Conservation (phyloP, 2,113 vertebrate genomes). For the Thamnaconus septentrionalis region DNA sequence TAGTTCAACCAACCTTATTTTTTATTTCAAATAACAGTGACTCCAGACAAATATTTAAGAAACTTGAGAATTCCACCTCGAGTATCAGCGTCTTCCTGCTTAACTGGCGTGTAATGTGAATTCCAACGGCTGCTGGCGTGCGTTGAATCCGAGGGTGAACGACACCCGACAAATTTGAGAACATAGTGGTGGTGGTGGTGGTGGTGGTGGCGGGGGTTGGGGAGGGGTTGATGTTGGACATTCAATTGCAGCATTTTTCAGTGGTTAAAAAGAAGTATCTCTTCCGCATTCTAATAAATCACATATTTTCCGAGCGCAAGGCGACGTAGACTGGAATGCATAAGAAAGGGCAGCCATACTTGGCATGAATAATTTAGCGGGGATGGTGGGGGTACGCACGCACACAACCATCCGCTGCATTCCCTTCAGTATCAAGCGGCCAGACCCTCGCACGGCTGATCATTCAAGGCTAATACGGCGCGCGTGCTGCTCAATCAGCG, state of each 20-base stretch:
- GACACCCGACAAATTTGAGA: conserved; percentile 15
- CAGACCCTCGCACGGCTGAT: conserved; percentile 13
- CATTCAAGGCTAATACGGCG: conserved; percentile 18
- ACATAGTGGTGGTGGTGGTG: too few species aligned
- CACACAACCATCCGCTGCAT: background rate
- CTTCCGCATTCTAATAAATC: too few species aligned
- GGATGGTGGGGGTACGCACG: background rate
- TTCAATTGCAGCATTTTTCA: too few species aligned
- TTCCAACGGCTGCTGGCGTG: conserved; percentile 29
- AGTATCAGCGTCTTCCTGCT: conserved; percentile 13
- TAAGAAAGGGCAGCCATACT: background rate
- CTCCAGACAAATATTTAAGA: too few species aligned
- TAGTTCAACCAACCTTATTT: too few species aligned
- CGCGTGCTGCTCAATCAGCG: conserved; percentile 18
- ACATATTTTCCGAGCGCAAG: too few species aligned
- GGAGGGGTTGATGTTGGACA: too few species aligned
- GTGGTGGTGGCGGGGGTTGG: too few species aligned
- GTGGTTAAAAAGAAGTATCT: too few species aligned
- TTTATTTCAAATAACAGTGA: too few species aligned
- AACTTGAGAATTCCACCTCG: background rate
- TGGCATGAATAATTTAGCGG: conserved; percentile 1
- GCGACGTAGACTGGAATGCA: background rate
- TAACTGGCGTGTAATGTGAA: conserved; percentile 21
- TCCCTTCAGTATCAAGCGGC: background rate
- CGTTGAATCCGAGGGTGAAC: conserved; percentile 37